phyloP scores from a whole-genome alignment of 2,113 vertebrate genomes.

The Phasianus colchicus region DNA sequence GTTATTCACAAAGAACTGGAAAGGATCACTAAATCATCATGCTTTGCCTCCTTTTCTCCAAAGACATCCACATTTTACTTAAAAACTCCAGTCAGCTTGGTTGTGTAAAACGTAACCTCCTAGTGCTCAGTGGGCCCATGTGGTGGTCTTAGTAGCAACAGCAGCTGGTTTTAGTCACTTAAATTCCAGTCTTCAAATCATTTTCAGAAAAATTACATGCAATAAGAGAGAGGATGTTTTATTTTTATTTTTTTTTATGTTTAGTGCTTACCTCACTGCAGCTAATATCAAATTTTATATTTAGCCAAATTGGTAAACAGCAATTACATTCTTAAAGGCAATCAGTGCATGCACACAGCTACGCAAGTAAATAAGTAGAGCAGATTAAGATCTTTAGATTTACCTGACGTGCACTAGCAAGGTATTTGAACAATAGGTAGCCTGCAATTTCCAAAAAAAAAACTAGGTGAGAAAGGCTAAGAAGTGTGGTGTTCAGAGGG shows the following conservation, averaged over 20 bases:
- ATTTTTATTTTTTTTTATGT: not conserved
- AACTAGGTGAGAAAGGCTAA: not conserved
- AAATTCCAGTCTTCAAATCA: not conserved
- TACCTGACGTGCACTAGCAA: not conserved
- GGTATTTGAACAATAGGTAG: not conserved
- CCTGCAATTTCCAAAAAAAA: not conserved
- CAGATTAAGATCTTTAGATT: not conserved
- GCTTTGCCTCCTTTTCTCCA: not conserved
- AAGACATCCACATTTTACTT: not conserved
- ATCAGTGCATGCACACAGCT: not conserved
- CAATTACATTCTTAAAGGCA: not conserved
- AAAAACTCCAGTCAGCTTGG: not conserved
- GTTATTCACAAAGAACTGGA: not conserved
- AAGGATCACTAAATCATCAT: not conserved
- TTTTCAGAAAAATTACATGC: not conserved
- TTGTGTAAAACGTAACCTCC: not conserved
- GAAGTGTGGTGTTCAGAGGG: not conserved
- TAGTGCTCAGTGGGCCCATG: not conserved
- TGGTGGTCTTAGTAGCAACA: not conserved
- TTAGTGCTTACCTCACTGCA: not conserved
- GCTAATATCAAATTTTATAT: slow-evolving; percentile 3
- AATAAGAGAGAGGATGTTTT: not conserved
- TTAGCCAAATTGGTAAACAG: not conserved
- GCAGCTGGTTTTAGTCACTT: not conserved
- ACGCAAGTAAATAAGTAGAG: not conserved